phyloP scores from a whole-genome alignment of 2,797 vertebrate species.

The Schizopygopsis pylzovi region DNA sequence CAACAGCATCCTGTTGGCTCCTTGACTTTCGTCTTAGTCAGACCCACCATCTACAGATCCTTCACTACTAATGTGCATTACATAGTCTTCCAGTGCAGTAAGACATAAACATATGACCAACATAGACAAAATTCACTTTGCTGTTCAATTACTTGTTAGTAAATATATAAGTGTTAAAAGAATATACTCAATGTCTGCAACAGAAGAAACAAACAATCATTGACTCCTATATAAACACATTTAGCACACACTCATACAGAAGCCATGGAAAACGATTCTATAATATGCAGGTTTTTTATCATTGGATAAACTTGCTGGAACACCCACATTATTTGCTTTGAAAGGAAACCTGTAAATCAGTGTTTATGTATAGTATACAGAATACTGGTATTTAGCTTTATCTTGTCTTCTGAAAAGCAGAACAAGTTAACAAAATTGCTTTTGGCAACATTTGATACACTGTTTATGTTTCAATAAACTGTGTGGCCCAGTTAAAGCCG shows the following conservation, averaged over 20 bases:
- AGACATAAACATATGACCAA: neutral
- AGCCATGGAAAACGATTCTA: constrained; percentile 64
- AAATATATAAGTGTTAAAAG: neutral
- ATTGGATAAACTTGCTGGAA: constrained; percentile 18
- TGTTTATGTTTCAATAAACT: neutral
- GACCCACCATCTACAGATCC: neutral
- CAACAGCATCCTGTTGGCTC: neutral
- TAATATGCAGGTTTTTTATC: constrained; percentile 52
- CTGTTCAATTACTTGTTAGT: neutral
- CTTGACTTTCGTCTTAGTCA: neutral
- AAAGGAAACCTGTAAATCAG: constrained; percentile 1
- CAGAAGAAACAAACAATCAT: neutral
- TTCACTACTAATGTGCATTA: neutral
- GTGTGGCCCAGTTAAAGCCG: neutral
- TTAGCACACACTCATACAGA: neutral
- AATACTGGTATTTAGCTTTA: neutral
- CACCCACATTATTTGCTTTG: neutral
- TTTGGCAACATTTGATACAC: neutral
- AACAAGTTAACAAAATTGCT: neutral
- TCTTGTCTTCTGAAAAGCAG: neutral
- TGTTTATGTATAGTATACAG: constrained; percentile 1
- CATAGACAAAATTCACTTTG: neutral
- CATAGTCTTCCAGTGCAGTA: neutral
- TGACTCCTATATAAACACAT: neutral
- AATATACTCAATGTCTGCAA: neutral